These are phyloP conservation scores for Plutomurus gul DNA, from an alignment of 1,140 invertebrate genomes.

Conservation along the genomic window DNA sequence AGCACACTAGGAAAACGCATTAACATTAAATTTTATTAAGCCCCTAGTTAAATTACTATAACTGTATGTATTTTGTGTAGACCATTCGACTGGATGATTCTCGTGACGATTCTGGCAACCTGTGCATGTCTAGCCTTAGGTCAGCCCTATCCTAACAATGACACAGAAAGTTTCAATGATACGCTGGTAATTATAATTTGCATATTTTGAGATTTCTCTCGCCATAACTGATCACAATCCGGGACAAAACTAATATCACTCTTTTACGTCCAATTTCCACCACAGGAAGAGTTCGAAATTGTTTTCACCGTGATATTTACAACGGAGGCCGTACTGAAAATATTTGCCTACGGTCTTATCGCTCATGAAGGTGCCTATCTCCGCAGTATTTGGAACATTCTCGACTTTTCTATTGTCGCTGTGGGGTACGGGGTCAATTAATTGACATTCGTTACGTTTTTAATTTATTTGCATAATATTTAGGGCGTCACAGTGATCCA, in stretches of 20 bases:
- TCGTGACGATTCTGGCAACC: conserved; percentile 98
- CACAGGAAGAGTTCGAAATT: conserved; percentile 96
- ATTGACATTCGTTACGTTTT: too few species aligned
- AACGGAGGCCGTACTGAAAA: conserved; percentile 97
- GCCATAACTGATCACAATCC: background rate
- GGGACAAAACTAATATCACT: background rate
- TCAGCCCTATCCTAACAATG: conserved; percentile 93
- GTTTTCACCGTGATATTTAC: conserved; percentile 99
- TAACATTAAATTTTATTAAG: too few species aligned
- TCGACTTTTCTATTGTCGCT: conserved; percentile 71
- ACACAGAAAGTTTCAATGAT: conserved; percentile 92
- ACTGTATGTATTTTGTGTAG: conserved; percentile 64
- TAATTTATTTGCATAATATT: too few species aligned
- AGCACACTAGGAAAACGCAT: too few species aligned
- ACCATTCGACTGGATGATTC: conserved; percentile 98
- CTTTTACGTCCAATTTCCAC: conserved; percentile 54
- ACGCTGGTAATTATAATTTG: conserved; percentile 75
- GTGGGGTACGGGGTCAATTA: too few species aligned
- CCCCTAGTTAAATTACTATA: background rate
- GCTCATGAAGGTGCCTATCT: conserved; percentile 68
- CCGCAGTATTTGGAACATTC: conserved; percentile 68
- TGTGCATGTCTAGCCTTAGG: conserved; percentile 78
- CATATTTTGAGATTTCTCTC: background rate
- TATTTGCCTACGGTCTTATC: conserved; percentile 85
- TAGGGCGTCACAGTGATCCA: too few species aligned